phyloP scores from a whole-genome alignment of 2,113 vertebrate genomes.

The Erythrocercus mccallii region DNA sequence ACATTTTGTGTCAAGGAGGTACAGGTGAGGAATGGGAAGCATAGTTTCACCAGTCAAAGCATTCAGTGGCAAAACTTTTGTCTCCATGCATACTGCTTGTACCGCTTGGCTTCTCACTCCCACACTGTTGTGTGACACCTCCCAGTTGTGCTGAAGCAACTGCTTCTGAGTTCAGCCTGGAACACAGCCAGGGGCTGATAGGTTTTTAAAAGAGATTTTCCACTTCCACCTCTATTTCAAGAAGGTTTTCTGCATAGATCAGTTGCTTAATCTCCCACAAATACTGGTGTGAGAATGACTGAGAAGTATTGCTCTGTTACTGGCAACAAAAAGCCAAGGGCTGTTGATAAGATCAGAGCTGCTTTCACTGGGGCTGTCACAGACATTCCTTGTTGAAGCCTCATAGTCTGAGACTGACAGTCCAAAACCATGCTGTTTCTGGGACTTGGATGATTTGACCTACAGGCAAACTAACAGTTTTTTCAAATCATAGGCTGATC shows the following conservation, averaged over 20 bases:
- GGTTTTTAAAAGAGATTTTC: background rate
- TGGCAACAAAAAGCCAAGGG: background rate
- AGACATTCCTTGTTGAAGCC: background rate
- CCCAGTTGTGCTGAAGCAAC: background rate
- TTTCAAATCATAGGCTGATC: background rate
- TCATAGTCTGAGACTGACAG: background rate
- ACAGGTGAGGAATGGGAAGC: background rate
- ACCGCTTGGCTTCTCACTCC: background rate
- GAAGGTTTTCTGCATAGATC: background rate
- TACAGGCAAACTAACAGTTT: background rate
- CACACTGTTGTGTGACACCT: background rate
- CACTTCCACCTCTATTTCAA: background rate
- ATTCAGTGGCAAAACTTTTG: background rate
- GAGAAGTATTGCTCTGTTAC: background rate
- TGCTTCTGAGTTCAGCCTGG: background rate
- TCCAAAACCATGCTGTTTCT: background rate
- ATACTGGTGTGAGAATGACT: background rate
- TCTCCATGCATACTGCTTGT: rapidly evolving
- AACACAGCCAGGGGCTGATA: background rate
- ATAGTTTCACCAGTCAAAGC: background rate
- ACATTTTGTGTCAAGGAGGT: background rate
- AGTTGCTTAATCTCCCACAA: background rate
- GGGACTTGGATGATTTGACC: background rate
- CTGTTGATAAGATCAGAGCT: background rate
- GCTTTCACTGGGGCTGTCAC: background rate